These are phyloP conservation scores for Orientallactaga bullata DNA, from an alignment of 2,113 vertebrate species.

Conservation along the genomic window DNA sequence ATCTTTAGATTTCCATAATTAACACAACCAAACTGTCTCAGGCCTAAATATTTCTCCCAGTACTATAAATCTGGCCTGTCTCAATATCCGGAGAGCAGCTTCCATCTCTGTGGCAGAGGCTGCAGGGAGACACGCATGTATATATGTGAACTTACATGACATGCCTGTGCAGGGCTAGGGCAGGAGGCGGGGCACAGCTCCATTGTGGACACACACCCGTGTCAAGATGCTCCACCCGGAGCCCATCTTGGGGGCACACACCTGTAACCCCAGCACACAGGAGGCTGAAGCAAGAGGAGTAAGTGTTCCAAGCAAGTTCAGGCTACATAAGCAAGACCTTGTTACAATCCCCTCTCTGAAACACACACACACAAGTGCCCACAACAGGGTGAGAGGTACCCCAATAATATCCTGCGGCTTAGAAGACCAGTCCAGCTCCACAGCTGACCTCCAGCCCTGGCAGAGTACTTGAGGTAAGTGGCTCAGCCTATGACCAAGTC, in stretches of 20 bases:
- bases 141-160: background rate
- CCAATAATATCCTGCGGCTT: background rate
- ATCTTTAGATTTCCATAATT: constrained; percentile 91
- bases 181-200: background rate
- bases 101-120: constrained; percentile 24
- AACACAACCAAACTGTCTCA: constrained; percentile 87
- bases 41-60: constrained; percentile 86
- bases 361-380: too few relatives aligned
- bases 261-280: background rate
- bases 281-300: too few relatives aligned
- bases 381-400: background rate
- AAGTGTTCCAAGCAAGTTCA: background rate
- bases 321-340: background rate
- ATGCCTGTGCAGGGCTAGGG: background rate
- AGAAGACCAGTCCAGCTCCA: background rate
- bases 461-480: background rate
- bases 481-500: background rate
- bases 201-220: background rate
- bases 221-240: background rate
- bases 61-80: constrained; percentile 79
- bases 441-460: background rate
- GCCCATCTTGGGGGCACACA: background rate
- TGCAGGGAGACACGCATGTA: background rate
- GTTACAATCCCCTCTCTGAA: background rate
- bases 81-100: constrained; percentile 52